Base-by-base conservation (phyloP, 2,797 vertebrate species). In the Eptatretus atami region DNA sequence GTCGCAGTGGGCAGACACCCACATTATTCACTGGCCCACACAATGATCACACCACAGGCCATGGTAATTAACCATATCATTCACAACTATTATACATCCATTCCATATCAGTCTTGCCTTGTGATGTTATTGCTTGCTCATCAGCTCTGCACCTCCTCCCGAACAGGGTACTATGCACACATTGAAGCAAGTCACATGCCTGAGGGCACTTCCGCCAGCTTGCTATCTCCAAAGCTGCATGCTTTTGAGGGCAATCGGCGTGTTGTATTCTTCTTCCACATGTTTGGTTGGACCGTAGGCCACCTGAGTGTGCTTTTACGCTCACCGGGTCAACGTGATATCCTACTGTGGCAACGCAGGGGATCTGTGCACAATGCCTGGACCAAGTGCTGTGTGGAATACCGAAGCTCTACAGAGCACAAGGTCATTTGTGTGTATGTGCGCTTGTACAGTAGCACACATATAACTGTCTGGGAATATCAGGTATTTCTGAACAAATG, bases 1-100 rank as follows among this genome's bases (percentile, higher is more conserved):
- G 57, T n/a, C 57, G 57, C n/a, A 61, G 57, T 24, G 57, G 57
- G n/a, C n/a, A 61, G 9, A 61, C 57, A 25, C 57, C 57, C 57
- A 61, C 57, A 12, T 12, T 24, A 2, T 12, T 24, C 9, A 61
- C 57, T n/a, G 57, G 57, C 2, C 57, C 57, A n/a, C 57, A 61
- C 10, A 25, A 25, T 24, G 57, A 61, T 24, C 57, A 61, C 57
- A 61, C 57, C 57, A 61, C 57, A n/a, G 57, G 57, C n/a, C 57
- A 61, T 24, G 57, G 57, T 61, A 25, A n/a, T 24, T 44, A 44
- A 44, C 31, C 31, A 44, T 44, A 2, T 44, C 31, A 44, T 8
- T 5, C 31, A 44, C 31, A 44, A 44, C 31, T 44, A 44, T 44
- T 44, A 44, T 44, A 5, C 4, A 44, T 8, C 31, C 19, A 19